Evolutionary conservation across 2,888 invertebrate genomes (phyloP).

Genomic region (Tiphia femorata): DNA sequence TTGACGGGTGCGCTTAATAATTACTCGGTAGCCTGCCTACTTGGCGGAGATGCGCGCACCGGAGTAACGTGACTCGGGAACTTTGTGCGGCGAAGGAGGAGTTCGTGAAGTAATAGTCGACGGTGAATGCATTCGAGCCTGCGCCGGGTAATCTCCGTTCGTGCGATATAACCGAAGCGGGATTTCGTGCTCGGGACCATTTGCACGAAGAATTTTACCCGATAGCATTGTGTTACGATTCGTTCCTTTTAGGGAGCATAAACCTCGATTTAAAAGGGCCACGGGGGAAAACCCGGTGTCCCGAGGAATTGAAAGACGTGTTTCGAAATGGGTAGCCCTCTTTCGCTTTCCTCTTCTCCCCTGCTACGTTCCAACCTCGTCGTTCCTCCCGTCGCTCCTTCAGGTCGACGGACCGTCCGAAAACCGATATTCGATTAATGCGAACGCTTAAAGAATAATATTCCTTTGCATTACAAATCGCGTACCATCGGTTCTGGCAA

Average conservation of each 20-base stretch:
- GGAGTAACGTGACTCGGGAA: constrained; percentile 28
- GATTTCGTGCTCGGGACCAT: constrained; percentile 38
- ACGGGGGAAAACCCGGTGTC: constrained; percentile 18
- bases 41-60: constrained; percentile 16
- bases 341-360: not conserved
- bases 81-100: constrained; percentile 16
- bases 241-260: constrained; percentile 29
- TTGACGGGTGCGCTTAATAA: constrained; percentile 18
- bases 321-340: constrained; percentile 12
- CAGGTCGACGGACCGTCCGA: constrained; percentile 10
- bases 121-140: constrained; percentile 16
- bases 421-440: constrained; percentile 55
- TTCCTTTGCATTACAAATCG: constrained; percentile 54
- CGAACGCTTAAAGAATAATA: constrained; percentile 50
- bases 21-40: constrained; percentile 6
- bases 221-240: constrained; percentile 32
- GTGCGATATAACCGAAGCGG: constrained; percentile 23
- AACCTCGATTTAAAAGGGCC: constrained; percentile 33
- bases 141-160: constrained; percentile 31
- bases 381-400: not conserved
- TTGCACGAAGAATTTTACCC: constrained; percentile 35
- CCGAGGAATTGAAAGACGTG: constrained; percentile 30
- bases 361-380: not conserved
- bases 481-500: constrained; percentile 35
- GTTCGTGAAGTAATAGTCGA: constrained; percentile 31